phyloP scores from a whole-genome alignment of 2,888 invertebrate species.

The Dinocampus coccinellae region DNA sequence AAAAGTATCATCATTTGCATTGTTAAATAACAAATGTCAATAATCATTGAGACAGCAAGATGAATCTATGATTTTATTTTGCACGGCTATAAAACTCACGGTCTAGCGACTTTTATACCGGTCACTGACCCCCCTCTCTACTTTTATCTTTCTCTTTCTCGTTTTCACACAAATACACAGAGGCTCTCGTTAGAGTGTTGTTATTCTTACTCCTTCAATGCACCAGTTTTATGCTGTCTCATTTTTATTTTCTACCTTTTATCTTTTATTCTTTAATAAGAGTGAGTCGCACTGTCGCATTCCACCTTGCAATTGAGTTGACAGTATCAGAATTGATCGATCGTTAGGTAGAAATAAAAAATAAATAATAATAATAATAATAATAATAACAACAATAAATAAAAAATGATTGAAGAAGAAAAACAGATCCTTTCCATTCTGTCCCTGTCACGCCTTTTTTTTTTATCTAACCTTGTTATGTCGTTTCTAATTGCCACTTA shows the following conservation, averaged over 20 bases:
- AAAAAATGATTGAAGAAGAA: constrained; percentile 10
- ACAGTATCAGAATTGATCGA: constrained; percentile 22
- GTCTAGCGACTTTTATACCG: constrained; percentile 63
- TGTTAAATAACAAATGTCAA: constrained; percentile 10
- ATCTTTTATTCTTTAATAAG: constrained; percentile 15
- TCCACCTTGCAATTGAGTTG: constrained; percentile 14
- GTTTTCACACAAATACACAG: too few relatives aligned
- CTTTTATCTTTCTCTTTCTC: constrained; percentile 36
- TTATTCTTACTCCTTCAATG: neutral
- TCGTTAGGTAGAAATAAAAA: constrained; percentile 4
- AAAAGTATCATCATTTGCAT: neutral
- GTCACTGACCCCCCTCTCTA: constrained; percentile 58
- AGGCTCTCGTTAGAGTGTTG: constrained; percentile 3
- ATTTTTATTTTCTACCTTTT: neutral
- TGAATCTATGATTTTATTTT: constrained; percentile 19
- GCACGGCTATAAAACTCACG: constrained; percentile 53
- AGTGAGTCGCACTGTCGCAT: constrained; percentile 3
- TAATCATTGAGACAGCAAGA: constrained; percentile 23
- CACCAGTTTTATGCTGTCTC: constrained; percentile 9
- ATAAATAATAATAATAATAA: too few relatives aligned
- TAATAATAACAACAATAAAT: too few relatives aligned
- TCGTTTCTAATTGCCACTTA: neutral
- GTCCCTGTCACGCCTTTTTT: neutral
- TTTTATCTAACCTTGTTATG: neutral
- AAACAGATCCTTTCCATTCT: neutral